These are phyloP conservation scores for Dipus sagitta DNA, from an alignment of 2,797 vertebrate genomes.

Conservation along the genomic window DNA sequence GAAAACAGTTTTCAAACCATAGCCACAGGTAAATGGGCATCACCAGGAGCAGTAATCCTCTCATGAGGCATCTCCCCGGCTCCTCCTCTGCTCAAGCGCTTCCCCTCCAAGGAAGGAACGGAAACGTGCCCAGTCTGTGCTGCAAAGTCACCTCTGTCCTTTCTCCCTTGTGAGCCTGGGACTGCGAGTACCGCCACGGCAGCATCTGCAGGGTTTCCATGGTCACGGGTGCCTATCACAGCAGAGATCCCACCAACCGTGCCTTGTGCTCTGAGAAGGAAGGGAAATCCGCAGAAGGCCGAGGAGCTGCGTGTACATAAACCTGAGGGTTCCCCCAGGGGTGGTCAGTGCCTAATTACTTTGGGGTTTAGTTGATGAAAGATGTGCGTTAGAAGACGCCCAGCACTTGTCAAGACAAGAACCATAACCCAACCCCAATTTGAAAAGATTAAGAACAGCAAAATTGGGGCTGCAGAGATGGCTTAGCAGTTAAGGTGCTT, in stretches of 20 bases:
- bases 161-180: not conserved
- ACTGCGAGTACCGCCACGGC: not conserved
- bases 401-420: not conserved
- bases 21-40: not conserved
- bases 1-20: constrained; percentile 8
- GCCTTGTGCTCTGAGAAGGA: not conserved
- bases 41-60: not conserved
- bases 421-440: not conserved
- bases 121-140: too few species aligned
- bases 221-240: not conserved
- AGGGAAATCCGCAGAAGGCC: not conserved
- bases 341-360: too few species aligned
- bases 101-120: not conserved
- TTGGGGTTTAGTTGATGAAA: not conserved
- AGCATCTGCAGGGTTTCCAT: not conserved
- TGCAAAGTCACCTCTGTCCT: not conserved
- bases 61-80: not conserved
- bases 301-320: not conserved
- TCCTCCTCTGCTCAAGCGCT: not conserved
- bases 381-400: not conserved
- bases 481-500: too few species aligned
- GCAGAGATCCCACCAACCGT: too few species aligned
- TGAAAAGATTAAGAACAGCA: not conserved
- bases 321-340: not conserved
- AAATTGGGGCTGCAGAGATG: not conserved